Evolutionary conservation across 2,888 invertebrate species (phyloP), one percentile per base, ranked within the genome.

Genomic region (Hydropsyche betteni): DNA sequence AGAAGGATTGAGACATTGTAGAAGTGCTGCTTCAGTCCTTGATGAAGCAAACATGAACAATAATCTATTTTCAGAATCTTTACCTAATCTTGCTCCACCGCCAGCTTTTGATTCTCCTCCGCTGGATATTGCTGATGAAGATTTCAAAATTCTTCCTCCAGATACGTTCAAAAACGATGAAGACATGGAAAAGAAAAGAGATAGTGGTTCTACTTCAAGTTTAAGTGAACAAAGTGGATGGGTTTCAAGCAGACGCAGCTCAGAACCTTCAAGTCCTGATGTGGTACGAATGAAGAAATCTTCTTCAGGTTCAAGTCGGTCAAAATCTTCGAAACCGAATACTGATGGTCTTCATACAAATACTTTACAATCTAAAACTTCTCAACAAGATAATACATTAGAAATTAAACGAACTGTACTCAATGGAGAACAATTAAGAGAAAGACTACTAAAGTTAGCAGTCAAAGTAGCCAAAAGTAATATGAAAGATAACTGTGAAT

Each of bases 151-250:
- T 75, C 80, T 86, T 74, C 88, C 88, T 14, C 88, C 88, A 2
- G 87, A 87, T 80, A 87, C 83, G 80, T 88, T 88, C 80, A 83
- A 85, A 5, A 86, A 85, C 78, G 87, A 86, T 82, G 85, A 87
- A 78, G 83, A 84, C 71, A 55, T 75, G 10, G 72, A 73, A 24
- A 86, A 86, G 80, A 81, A 81, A 44, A 85, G 84, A 76, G 84
- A 84, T 81, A 89, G 88, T 75, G 88, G 86, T 80, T 91, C 91
- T 7, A 91, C 91, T 0, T 90, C 91, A 14, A 91, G 91, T 76
- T 84, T 92, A 77, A 94, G 94, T 81, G 95, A 95, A 83, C 93
- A 94, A 84, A 94, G 94, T 82, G 95, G 95, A 0, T 95, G 95
- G 94, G 94, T 95, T 0, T 94, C 94, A 44, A 94, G 94, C 81